A percentile compares a stretch with the other conserved stretches of the same genome.
Evolutionary conservation across 2,888 invertebrate species (phyloP).

Genomic region (Artemia sinica): DNA sequence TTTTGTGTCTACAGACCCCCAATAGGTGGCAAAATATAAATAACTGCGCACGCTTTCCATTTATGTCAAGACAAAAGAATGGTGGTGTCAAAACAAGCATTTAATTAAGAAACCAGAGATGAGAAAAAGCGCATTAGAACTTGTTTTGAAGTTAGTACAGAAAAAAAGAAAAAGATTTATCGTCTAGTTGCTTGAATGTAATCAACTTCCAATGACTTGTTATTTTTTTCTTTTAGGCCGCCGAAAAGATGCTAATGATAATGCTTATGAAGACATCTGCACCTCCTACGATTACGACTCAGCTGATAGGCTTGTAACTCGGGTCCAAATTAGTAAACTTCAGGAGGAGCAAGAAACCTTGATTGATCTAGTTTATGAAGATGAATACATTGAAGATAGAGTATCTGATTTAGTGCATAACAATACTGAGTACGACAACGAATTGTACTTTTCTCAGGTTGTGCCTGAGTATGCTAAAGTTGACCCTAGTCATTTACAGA

Average conservation of each 20-base stretch:
- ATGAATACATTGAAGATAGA: constrained; percentile 1
- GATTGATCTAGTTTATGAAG: constrained; percentile 10
- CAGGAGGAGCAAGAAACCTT: constrained; percentile 1
- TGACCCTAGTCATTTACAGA: background rate
- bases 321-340: background rate
- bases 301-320: background rate
- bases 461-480: constrained; percentile 1
- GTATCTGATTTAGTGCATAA: background rate
- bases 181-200: no score
- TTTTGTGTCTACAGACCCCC: no score
- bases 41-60: no score
- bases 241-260: background rate
- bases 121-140: no score
- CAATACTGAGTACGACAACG: constrained; percentile 8
- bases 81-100: no score
- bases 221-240: background rate
- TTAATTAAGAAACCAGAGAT: no score
- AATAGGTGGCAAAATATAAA: no score
- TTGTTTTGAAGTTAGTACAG: no score
- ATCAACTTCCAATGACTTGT: no score
- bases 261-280: constrained; percentile 10
- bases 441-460: background rate
- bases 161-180: no score
- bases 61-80: no score
- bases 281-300: constrained; percentile 11